Percentiles rank a stretch among this genome's conserved stretches.
Evolutionary conservation across 1,140 invertebrate genomes (phyloP).

Genomic region (Bradynema listronoti): DNA sequence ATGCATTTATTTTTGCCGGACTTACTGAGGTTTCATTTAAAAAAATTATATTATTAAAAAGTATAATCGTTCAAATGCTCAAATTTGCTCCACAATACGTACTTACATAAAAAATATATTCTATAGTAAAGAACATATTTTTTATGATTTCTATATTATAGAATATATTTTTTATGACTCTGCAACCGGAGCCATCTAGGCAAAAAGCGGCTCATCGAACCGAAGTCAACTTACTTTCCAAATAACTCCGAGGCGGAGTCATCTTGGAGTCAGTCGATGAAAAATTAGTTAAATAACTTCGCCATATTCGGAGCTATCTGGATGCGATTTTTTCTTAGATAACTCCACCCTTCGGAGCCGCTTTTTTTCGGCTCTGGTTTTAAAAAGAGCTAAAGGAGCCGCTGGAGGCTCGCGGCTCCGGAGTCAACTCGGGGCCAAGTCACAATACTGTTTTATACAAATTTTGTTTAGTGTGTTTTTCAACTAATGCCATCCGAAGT

Average conservation of each 20-base stretch:
- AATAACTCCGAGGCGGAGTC: too few species aligned
- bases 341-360: background rate
- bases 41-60: background rate
- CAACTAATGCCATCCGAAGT: constrained; percentile 1
- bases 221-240: too few species aligned
- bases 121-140: background rate
- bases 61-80: background rate
- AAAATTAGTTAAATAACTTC: too few species aligned
- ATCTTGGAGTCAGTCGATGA: too few species aligned
- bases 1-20: constrained; percentile 9
- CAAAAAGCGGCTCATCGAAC: too few species aligned
- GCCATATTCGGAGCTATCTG: background rate
- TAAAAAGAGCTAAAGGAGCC: background rate
- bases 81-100: background rate
- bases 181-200: background rate
- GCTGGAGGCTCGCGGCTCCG: background rate
- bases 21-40: background rate
- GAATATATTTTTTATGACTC: background rate
- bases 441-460: background rate
- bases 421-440: too few species aligned
- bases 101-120: background rate
- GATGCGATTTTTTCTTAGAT: background rate
- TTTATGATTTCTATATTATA: background rate
- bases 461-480: background rate
- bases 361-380: background rate